phyloP scores from a whole-genome alignment of 2,113 vertebrate genomes.

The Daphoenositta chrysoptera region DNA sequence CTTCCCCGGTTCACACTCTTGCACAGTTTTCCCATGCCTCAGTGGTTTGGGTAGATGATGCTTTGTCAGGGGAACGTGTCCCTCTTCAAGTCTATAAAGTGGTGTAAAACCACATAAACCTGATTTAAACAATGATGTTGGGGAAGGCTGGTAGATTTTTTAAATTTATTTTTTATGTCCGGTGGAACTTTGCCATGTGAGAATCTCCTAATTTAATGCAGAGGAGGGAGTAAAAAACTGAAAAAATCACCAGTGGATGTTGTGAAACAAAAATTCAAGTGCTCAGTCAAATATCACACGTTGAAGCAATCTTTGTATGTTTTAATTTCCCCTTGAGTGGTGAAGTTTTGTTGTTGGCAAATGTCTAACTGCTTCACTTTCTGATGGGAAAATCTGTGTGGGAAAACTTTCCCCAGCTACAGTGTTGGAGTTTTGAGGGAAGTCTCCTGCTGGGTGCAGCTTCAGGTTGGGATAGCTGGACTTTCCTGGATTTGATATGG shows the following conservation, averaged over 20 bases:
- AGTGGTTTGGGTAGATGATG: constrained; percentile 3
- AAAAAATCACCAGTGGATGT: background rate
- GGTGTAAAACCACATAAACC: constrained; percentile 6
- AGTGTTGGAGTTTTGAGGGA: background rate
- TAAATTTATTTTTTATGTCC: background rate
- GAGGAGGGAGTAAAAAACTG: background rate
- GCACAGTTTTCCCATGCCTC: background rate
- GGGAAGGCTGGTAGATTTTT: background rate
- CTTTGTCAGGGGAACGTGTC: background rate
- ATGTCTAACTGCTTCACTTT: background rate
- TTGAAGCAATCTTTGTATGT: background rate
- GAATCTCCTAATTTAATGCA: background rate
- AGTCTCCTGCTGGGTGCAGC: background rate
- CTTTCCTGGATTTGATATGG: background rate
- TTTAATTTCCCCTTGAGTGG: constrained; percentile 4
- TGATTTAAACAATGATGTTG: constrained; percentile 13
- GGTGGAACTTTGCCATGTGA: background rate
- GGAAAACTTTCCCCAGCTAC: background rate
- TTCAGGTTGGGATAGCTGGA: background rate
- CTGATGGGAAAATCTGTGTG: constrained; percentile 36
- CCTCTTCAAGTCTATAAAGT: background rate
- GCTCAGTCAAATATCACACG: background rate
- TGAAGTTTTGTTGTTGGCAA: constrained; percentile 12
- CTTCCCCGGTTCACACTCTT: background rate
- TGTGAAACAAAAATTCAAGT: background rate